Evolutionary conservation across 2,113 vertebrate species (phyloP).

Genomic region (Lasiurus cinereus): DNA sequence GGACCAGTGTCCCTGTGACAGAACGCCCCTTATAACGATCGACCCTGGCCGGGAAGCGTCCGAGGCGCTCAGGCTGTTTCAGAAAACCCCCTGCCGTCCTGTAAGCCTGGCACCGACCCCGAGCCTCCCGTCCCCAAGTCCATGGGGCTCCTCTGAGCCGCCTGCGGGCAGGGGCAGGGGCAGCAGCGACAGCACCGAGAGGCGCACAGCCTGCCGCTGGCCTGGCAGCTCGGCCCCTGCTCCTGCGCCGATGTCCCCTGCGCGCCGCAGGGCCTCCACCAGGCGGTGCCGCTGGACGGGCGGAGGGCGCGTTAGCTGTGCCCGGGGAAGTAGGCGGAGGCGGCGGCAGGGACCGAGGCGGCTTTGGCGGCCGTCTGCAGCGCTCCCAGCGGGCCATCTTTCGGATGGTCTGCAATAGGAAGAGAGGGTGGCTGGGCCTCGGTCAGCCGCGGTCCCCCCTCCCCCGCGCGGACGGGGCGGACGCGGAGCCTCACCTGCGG

Average conservation of each 20-base stretch:
- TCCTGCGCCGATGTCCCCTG: too few species aligned
- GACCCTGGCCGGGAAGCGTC: too few species aligned
- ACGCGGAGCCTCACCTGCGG: constrained; percentile 78
- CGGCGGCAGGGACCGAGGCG: constrained; percentile 58
- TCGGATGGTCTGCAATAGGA: constrained; percentile 88
- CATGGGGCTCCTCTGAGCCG: neutral
- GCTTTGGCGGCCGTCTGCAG: constrained; percentile 69
- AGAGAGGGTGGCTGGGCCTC: neutral
- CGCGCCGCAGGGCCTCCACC: too few species aligned
- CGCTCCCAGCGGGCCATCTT: constrained; percentile 67
- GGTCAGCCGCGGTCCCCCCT: neutral
- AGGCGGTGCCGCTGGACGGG: neutral
- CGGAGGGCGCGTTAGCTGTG: constrained; percentile 60
- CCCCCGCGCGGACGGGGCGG: neutral
- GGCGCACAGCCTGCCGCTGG: too few species aligned
- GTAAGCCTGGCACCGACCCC: constrained; percentile 38
- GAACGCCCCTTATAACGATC: too few species aligned
- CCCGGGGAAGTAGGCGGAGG: constrained; percentile 94
- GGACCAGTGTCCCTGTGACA: neutral
- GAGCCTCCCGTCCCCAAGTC: neutral
- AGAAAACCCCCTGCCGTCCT: neutral
- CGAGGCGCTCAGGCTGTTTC: neutral
- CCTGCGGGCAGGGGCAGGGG: neutral
- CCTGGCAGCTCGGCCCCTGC: neutral
- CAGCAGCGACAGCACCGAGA: too few species aligned